phyloP scores from a whole-genome alignment of 2,113 vertebrate species.

The Ctenodactylus gundi region DNA sequence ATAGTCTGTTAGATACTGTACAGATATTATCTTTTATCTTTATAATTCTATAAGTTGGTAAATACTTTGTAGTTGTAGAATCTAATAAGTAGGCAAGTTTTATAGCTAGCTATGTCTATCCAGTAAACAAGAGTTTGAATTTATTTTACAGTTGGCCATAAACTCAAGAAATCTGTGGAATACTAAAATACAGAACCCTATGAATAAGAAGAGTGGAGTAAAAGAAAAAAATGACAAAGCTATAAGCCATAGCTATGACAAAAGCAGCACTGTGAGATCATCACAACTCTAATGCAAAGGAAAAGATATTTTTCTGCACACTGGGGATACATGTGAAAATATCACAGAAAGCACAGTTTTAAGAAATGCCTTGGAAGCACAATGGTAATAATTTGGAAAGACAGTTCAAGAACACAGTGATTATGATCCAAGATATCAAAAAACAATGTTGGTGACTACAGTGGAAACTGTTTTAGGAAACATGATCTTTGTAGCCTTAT shows the following conservation, averaged over 20 bases:
- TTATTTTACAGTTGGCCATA: not conserved
- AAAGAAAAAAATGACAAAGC: not conserved
- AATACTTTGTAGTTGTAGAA: not conserved
- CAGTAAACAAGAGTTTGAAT: not conserved
- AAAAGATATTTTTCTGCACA: not conserved
- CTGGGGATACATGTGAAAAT: not conserved
- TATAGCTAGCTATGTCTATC: not conserved
- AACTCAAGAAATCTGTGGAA: not conserved
- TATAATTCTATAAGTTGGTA: not conserved
- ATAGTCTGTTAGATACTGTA: not conserved
- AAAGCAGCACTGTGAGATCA: not conserved
- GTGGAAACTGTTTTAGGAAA: not conserved
- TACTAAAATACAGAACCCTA: not conserved
- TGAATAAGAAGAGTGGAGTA: not conserved
- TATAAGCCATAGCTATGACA: not conserved
- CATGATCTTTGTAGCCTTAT: not conserved
- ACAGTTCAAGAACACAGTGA: not conserved
- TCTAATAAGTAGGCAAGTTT: not conserved
- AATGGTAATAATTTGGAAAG: not conserved
- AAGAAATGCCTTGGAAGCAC: not conserved
- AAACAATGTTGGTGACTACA: not conserved
- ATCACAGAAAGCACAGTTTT: not conserved
- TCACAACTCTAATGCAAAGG: not conserved
- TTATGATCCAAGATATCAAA: not conserved
- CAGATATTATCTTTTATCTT: not conserved